A percentile compares a stretch with the other conserved stretches of the same genome.
These are phyloP conservation scores for Diaperis boleti DNA, from an alignment of 2,888 invertebrate species.

Conservation along the genomic window DNA sequence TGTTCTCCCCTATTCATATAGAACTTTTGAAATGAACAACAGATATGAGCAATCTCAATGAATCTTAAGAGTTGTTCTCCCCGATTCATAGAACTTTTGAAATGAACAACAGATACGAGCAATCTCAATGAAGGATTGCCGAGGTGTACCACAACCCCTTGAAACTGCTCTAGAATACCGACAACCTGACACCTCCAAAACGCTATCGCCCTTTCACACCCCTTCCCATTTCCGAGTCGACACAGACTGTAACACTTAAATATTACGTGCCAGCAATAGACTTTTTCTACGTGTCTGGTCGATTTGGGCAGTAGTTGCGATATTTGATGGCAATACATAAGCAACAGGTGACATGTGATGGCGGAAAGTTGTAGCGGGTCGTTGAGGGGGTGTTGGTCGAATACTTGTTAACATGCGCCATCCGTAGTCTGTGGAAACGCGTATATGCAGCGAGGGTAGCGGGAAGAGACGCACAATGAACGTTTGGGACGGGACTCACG, in stretches of 20 bases:
- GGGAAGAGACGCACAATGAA: slow-evolving; percentile 52
- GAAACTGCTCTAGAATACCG: too few relatives aligned
- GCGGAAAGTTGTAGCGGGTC: slow-evolving; percentile 46
- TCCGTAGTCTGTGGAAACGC: slow-evolving; percentile 52
- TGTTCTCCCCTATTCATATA: too few relatives aligned
- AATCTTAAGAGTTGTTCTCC: too few relatives aligned
- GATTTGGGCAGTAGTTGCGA: slow-evolving; percentile 33
- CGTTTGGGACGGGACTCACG: slow-evolving; percentile 56
- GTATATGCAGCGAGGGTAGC: slow-evolving; percentile 49
- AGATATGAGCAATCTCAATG: too few relatives aligned
- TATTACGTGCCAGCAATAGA: slow-evolving; percentile 1
- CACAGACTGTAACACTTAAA: background rate
- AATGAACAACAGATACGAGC: too few relatives aligned
- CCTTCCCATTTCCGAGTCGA: background rate
- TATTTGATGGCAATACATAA: slow-evolving; percentile 36
- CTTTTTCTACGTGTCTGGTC: slow-evolving; percentile 29
- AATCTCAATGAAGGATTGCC: too few relatives aligned
- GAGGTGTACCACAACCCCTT: too few relatives aligned
- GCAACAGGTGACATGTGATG: slow-evolving; percentile 48
- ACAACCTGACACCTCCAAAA: too few relatives aligned
- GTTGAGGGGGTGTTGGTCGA: slow-evolving; percentile 50
- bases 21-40: too few relatives aligned
- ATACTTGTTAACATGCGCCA: slow-evolving; percentile 59
- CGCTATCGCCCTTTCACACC: background rate
- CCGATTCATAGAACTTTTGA: too few relatives aligned